These are phyloP conservation scores for Torymus auratus DNA, from an alignment of 2,888 invertebrate genomes.

Conservation along the genomic window DNA sequence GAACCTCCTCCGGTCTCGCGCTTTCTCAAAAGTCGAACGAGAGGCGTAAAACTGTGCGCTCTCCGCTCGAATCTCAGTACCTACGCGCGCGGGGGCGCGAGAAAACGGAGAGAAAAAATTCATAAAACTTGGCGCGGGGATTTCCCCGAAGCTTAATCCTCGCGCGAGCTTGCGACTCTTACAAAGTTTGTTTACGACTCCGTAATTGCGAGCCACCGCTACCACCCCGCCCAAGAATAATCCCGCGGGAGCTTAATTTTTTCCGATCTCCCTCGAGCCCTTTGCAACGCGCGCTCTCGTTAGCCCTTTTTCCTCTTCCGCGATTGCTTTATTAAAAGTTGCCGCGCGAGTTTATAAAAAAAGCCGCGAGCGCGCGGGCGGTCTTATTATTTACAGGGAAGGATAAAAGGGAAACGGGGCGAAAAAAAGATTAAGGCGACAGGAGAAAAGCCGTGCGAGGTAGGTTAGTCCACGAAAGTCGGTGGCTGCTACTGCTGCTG, in stretches of 20 bases:
- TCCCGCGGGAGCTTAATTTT: conserved; percentile 3
- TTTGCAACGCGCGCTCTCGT: background rate
- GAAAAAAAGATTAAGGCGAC: conserved; percentile 15
- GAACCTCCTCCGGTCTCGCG: background rate
- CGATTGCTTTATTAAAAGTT: conserved; percentile 66
- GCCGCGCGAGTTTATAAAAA: conserved; percentile 54
- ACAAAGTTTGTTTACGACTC: conserved; percentile 39
- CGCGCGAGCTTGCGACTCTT: background rate
- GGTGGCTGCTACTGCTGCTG: too few relatives aligned
- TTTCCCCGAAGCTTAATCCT: conserved; percentile 6
- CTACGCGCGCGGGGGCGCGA: background rate
- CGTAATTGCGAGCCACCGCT: conserved; percentile 20
- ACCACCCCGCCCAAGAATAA: background rate
- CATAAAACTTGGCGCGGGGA: conserved; percentile 33
- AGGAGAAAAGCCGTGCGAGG: background rate
- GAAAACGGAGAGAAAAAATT: conserved; percentile 29
- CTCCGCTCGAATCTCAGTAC: too few relatives aligned
- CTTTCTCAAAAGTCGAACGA: conserved; percentile 10
- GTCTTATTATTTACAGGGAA: conserved; percentile 31
- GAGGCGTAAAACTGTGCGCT: background rate
- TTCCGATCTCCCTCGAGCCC: background rate
- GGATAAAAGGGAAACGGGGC: background rate
- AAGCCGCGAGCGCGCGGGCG: background rate
- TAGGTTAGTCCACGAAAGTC: too few relatives aligned
- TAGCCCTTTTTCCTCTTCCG: conserved; percentile 17